Evolutionary conservation across 2,113 vertebrate genomes (phyloP).

Genomic region (Gallinago paraguaiae): DNA sequence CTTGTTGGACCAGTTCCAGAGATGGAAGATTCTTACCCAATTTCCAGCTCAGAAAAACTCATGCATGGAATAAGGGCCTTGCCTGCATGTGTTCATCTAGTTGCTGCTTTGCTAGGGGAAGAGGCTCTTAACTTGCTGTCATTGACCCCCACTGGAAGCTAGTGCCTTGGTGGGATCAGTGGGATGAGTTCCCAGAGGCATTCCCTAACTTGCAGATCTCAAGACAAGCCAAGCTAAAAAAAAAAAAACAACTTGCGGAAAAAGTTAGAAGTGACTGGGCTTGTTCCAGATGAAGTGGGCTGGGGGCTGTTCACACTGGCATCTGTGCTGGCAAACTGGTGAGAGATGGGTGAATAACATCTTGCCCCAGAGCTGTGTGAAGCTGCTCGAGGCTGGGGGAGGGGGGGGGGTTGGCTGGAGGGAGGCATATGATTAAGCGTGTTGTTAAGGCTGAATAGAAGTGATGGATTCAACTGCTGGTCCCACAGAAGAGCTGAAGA

Average conservation of each 20-base stretch:
- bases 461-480: neutral
- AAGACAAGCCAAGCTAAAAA: neutral
- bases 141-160: neutral
- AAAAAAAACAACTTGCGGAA: neutral
- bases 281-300: neutral
- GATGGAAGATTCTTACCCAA: neutral
- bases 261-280: neutral
- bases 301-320: neutral
- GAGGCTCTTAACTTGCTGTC: neutral
- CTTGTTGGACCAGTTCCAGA: neutral
- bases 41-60: neutral
- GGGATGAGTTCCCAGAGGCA: neutral
- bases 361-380: neutral
- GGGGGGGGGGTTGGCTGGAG: neutral
- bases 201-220: neutral
- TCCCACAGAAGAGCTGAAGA: neutral
- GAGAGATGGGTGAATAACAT: neutral
- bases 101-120: neutral
- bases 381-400: rapidly evolving
- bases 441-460: neutral
- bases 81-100: neutral
- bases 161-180: neutral
- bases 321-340: neutral
- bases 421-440: conserved; percentile 26
- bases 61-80: neutral